phyloP scores from a whole-genome alignment of 1,140 invertebrate genomes.

The Lasaia peninsularis region DNA sequence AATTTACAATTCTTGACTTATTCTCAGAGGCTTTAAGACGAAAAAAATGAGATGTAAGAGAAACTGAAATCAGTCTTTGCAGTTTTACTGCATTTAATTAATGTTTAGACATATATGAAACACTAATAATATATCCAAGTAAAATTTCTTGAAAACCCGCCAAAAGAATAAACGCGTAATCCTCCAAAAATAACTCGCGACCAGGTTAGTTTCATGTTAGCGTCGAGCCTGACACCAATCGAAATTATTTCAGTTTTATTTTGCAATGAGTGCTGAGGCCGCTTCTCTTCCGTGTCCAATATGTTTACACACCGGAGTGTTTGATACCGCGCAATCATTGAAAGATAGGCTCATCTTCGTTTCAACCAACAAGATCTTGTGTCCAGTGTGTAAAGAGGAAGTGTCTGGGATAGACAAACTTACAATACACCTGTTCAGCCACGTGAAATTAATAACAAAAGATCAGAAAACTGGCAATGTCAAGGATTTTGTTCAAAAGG shows the following conservation, averaged over 20 bases:
- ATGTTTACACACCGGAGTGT: constrained; percentile 83
- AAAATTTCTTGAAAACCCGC: constrained; percentile 62
- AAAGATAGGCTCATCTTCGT: constrained; percentile 85
- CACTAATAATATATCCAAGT: constrained; percentile 12
- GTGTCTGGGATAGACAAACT: constrained; percentile 88
- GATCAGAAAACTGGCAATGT: constrained; percentile 25
- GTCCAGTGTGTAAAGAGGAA: constrained; percentile 86
- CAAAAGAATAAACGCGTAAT: constrained; percentile 54
- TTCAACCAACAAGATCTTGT: constrained; percentile 84
- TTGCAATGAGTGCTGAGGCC: constrained; percentile 73
- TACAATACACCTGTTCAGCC: constrained; percentile 89
- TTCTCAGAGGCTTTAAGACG: too few relatives aligned
- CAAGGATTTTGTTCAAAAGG: constrained; percentile 30
- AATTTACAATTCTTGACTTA: too few relatives aligned
- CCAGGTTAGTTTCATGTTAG: constrained; percentile 54
- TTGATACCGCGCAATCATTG: constrained; percentile 83
- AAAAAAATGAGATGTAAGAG: too few relatives aligned
- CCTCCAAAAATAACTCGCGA: constrained; percentile 61
- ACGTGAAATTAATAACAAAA: constrained; percentile 65
- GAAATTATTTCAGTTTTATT: constrained; percentile 4
- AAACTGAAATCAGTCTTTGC: too few relatives aligned
- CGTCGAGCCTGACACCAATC: constrained; percentile 26
- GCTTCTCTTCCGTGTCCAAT: constrained; percentile 84
- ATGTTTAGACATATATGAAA: neutral
- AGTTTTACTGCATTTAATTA: too few relatives aligned